Evolutionary conservation across 92 coral and sea anemone genomes (phyloP), one percentile per base, ranked within the genome.

Genomic region (Nematostella vectensis): DNA sequence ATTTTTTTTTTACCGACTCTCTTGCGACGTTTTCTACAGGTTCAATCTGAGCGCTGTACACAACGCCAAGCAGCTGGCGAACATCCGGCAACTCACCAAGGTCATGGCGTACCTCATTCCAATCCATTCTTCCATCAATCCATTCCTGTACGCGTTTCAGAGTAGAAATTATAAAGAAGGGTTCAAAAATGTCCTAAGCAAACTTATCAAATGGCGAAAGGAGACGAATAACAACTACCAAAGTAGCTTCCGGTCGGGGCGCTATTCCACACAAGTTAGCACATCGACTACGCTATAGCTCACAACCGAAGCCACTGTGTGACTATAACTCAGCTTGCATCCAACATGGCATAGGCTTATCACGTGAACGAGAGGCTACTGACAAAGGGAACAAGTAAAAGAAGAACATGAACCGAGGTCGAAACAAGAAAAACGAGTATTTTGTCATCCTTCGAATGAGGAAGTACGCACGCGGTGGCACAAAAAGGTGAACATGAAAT

Each of bases 91-190:
- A 15, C 52, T 65, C 26, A 38, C 54, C 4, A 43, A 20, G 2
- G 55, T 65, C 0, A 65, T 65, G 18, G 17, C 25, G 2, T 65
- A 54, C 42, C 39, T 65, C 20, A 42, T 65, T 2, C 71, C 71
- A 3, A 30, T 54, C 18, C 71, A 65, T 33, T 53, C 71, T 13
- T 65, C 62, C 1, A 40, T 65, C 26, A 65, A 65, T 38, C 71
- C 71, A 6, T 54, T 65, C 26, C 62, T 65, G 9, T 65, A 65
- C 31, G 29, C 71, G 6, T 24, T 65, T 20, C 71, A 65, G 27
- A 65, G 71, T 43, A 38, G 47, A n/a, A 65, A 65, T 37, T 65
- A 65, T 50, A 39, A 57, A n/a, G 61, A 65, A 15, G 71, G 71
- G 8, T 65, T 65, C 18, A 29, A 21, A 15, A 31, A 11, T 17